Conservation (phyloP, 2,888 invertebrate genomes). For the Torymus tubicola region DNA sequence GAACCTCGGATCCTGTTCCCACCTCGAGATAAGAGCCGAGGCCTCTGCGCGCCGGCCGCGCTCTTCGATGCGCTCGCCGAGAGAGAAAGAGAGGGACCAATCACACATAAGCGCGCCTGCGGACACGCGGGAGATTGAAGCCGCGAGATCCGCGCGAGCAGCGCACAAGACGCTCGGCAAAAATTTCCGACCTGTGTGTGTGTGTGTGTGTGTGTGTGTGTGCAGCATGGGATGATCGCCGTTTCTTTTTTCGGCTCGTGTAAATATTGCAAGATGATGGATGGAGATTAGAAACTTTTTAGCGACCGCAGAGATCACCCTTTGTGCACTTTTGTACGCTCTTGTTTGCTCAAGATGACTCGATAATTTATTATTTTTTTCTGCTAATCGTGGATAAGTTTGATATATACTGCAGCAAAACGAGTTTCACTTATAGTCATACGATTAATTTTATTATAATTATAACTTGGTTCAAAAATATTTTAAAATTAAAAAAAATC, state of each 20-base stretch:
- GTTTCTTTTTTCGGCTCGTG: constrained; percentile 19
- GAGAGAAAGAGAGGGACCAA: constrained; percentile 22
- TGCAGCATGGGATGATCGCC: constrained; percentile 3
- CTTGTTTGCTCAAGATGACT: not conserved
- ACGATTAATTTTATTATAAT: too few species aligned
- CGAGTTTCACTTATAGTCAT: too few species aligned
- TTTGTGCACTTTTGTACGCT: not conserved
- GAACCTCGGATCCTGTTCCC: constrained; percentile 71
- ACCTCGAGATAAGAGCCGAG: constrained; percentile 66
- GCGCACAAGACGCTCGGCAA: not conserved
- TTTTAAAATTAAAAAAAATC: too few species aligned
- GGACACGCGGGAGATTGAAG: constrained; percentile 43
- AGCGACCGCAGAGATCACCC: not conserved
- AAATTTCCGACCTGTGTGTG: not conserved
- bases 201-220: not conserved
- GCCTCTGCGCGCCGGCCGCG: not conserved
- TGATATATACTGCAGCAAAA: too few species aligned
- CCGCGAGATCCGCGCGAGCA: constrained; percentile 34
- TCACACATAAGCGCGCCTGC: constrained; percentile 47
- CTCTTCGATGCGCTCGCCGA: not conserved
- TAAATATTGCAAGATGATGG: constrained; percentile 42
- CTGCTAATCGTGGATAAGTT: not conserved
- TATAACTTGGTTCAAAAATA: too few species aligned
- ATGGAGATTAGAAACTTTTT: constrained; percentile 11
- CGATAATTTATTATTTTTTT: not conserved